phyloP scores from a whole-genome alignment of 1,140 invertebrate species.

The Drosophila oshimai region DNA sequence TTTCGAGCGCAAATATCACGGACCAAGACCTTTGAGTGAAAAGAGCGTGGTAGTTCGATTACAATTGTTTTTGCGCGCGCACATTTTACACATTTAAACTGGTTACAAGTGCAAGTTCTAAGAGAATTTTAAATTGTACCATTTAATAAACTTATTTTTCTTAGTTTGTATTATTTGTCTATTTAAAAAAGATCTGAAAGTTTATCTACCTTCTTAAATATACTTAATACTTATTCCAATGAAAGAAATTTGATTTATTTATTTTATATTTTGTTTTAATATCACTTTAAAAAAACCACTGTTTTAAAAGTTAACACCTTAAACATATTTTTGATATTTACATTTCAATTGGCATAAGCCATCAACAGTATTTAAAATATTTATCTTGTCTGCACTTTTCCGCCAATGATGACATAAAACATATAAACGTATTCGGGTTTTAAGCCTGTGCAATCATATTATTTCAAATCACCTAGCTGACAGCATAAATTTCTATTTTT shows the following conservation, averaged over 20 bases:
- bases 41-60: neutral
- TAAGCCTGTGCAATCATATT: constrained; percentile 9
- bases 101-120: too few relatives aligned
- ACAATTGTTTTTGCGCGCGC: neutral
- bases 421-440: constrained; percentile 11
- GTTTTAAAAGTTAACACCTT: too few relatives aligned
- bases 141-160: too few relatives aligned
- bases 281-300: too few relatives aligned
- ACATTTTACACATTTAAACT: neutral
- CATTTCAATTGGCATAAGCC: neutral
- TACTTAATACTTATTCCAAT: too few relatives aligned
- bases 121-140: too few relatives aligned
- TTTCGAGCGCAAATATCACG: neutral
- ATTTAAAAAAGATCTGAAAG: too few relatives aligned
- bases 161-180: too few relatives aligned
- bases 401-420: neutral
- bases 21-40: neutral
- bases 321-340: too few relatives aligned
- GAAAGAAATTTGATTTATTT: neutral
- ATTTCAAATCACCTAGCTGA: constrained; percentile 20
- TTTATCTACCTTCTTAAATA: too few relatives aligned
- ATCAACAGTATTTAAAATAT: neutral
- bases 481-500: constrained; percentile 1
- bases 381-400: neutral
- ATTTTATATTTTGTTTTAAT: too few relatives aligned